Percentiles rank a stretch among this genome's conserved stretches.
Evolutionary conservation across 1,140 invertebrate species (phyloP).

Genomic region (Drosophila ogumai): DNA sequence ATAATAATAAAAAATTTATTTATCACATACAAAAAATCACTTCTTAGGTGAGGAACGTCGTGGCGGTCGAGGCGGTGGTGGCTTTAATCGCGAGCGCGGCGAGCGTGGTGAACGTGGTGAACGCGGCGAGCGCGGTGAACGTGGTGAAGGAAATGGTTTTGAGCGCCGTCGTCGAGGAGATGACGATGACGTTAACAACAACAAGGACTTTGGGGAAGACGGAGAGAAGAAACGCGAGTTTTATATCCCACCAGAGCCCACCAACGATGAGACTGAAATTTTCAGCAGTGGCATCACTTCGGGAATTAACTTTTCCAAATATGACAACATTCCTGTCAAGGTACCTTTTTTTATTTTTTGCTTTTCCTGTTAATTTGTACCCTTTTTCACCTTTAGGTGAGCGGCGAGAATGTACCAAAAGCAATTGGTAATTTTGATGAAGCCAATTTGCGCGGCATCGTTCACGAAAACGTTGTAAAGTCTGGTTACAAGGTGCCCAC

Average conservation of each 20-base stretch:
- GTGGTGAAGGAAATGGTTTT: constrained; percentile 17
- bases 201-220: constrained; percentile 30
- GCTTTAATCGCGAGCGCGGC: constrained; percentile 38
- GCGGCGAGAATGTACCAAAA: constrained; percentile 85
- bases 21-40: not conserved
- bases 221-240: constrained; percentile 87
- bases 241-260: constrained; percentile 93
- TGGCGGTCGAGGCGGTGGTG: constrained; percentile 31
- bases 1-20: not conserved
- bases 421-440: constrained; percentile 90
- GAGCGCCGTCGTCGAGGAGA: constrained; percentile 48
- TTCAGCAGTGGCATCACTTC: constrained; percentile 89
- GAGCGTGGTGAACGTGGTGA: constrained; percentile 30
- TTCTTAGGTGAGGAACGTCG: constrained; percentile 28
- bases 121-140: constrained; percentile 15
- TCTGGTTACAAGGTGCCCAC: constrained; percentile 95
- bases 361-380: not conserved
- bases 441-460: constrained; percentile 88
- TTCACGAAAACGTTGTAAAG: constrained; percentile 92
- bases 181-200: constrained; percentile 67
- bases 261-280: constrained; percentile 89
- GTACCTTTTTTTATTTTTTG: constrained; percentile 83
- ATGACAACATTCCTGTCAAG: constrained; percentile 92
- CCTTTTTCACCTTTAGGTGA: constrained; percentile 43
- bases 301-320: constrained; percentile 96